Conservation (phyloP, 2,888 invertebrate species). For the Ochlodes sylvanus region DNA sequence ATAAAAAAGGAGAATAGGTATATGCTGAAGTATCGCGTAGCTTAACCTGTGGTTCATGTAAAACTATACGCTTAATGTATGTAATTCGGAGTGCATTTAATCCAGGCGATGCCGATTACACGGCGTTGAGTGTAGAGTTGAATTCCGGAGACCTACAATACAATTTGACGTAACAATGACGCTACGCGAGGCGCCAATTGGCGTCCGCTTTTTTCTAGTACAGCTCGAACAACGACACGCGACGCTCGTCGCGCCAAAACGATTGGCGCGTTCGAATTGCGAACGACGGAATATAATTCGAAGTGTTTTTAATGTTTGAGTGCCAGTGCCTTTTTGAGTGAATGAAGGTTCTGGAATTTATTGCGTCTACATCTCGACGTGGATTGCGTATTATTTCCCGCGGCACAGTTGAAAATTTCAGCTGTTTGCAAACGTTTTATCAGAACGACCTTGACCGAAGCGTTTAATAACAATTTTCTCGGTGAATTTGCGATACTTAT, state of each 20-base stretch:
- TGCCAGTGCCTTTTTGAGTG: slow-evolving; percentile 55
- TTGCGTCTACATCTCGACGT: neutral
- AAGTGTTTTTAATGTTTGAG: slow-evolving; percentile 57
- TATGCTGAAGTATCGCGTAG: no score
- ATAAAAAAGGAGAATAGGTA: no score
- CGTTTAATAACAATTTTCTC: slow-evolving; percentile 6
- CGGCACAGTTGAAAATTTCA: neutral
- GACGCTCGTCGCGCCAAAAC: slow-evolving; percentile 64
- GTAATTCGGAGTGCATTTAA: neutral
- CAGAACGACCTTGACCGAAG: neutral
- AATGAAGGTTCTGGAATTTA: slow-evolving; percentile 19
- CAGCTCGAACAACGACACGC: slow-evolving; percentile 69
- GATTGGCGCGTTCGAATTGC: slow-evolving; percentile 54
- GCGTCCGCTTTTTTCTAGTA: slow-evolving; percentile 63
- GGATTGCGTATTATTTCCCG: neutral
- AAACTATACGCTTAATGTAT: neutral
- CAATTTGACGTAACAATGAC: slow-evolving; percentile 55
- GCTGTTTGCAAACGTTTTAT: neutral
- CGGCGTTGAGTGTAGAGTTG: neutral
- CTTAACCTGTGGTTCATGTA: no score
- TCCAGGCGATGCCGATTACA: neutral
- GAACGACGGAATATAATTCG: slow-evolving; percentile 51
- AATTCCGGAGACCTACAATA: no score
- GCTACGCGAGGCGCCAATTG: slow-evolving; percentile 53
- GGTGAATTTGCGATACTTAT: neutral